A percentile compares a stretch with the other conserved stretches of the same genome.
phyloP scores from a whole-genome alignment of 1,140 invertebrate species.

The Potamilus streckersoni region DNA sequence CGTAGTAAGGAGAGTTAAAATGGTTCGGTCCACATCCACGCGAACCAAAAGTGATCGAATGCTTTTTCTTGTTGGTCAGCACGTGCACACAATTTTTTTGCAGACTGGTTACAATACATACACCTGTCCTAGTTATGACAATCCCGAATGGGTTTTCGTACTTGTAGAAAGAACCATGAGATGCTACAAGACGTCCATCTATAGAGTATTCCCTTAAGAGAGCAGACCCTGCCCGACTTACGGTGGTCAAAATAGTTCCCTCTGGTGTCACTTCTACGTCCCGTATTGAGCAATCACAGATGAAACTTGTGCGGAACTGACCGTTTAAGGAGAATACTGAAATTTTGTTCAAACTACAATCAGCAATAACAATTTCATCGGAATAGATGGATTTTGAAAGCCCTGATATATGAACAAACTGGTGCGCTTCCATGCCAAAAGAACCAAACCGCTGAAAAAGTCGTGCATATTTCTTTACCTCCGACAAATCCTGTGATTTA shows the following conservation, averaged over 20 bases:
- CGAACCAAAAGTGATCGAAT: constrained; percentile 95
- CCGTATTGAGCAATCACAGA: constrained; percentile 46
- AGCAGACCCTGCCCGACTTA: constrained; percentile 40
- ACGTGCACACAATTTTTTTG: constrained; percentile 95
- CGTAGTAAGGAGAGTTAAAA: constrained; percentile 49
- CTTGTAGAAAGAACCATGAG: constrained; percentile 44
- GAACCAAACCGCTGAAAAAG: constrained; percentile 32
- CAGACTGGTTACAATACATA: constrained; percentile 57
- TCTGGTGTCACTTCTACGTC: constrained; percentile 38
- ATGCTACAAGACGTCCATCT: constrained; percentile 37
- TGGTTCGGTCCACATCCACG: constrained; percentile 86
- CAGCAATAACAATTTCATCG: constrained; percentile 45
- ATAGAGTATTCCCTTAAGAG: constrained; percentile 44
- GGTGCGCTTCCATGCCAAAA: constrained; percentile 32
- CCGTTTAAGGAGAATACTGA: constrained; percentile 37
- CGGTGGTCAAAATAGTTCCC: constrained; percentile 37
- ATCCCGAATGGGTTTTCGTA: constrained; percentile 55
- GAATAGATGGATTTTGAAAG: constrained; percentile 33
- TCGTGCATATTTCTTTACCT: constrained; percentile 20
- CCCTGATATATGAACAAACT: constrained; percentile 39
- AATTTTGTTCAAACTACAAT: constrained; percentile 47
- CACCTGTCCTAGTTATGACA: constrained; percentile 33
- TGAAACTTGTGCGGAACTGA: constrained; percentile 35
- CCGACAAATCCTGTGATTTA: constrained; percentile 21
- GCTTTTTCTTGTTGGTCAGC: constrained; percentile 97